Conservation (phyloP, 2,888 invertebrate species). For the Agrypnus murinus region DNA sequence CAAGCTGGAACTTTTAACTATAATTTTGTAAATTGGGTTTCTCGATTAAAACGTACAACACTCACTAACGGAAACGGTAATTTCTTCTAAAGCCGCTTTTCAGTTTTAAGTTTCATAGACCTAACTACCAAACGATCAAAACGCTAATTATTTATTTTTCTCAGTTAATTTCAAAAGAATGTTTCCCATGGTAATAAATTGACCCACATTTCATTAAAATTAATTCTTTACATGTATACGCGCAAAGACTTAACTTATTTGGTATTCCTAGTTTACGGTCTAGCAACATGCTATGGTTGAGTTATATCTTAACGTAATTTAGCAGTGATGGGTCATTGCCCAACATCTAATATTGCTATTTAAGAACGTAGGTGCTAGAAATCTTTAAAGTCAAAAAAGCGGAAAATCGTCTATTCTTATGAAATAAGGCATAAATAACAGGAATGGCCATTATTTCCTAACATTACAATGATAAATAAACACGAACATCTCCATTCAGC, state of each 20-base stretch:
- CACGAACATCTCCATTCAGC: slow-evolving; percentile 38
- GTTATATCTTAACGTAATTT: neutral
- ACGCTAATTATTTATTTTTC: no score
- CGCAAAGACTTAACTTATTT: neutral
- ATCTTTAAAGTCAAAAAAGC: neutral
- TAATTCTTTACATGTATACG: slow-evolving; percentile 23
- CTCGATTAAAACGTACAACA: no score
- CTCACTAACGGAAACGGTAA: neutral
- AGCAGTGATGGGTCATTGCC: slow-evolving; percentile 9
- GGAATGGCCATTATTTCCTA: slow-evolving; percentile 43
- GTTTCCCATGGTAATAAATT: neutral
- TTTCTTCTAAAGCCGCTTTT: neutral
- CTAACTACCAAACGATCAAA: no score
- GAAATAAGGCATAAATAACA: slow-evolving; percentile 24
- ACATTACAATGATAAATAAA: slow-evolving; percentile 44
- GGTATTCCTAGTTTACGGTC: slow-evolving; percentile 4
- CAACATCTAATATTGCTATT: neutral
- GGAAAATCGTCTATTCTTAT: neutral
- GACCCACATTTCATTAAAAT: slow-evolving; percentile 14
- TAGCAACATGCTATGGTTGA: neutral
- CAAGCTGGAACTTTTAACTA: slow-evolving; percentile 25
- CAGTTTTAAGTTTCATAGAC: neutral
- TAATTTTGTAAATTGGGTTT: slow-evolving; percentile 40
- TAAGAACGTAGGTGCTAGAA: neutral
- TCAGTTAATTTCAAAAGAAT: no score